Evolutionary conservation across 2,888 invertebrate species (phyloP), one percentile per base, ranked within the genome.

Genomic region (Digitonthophagus gazella): DNA sequence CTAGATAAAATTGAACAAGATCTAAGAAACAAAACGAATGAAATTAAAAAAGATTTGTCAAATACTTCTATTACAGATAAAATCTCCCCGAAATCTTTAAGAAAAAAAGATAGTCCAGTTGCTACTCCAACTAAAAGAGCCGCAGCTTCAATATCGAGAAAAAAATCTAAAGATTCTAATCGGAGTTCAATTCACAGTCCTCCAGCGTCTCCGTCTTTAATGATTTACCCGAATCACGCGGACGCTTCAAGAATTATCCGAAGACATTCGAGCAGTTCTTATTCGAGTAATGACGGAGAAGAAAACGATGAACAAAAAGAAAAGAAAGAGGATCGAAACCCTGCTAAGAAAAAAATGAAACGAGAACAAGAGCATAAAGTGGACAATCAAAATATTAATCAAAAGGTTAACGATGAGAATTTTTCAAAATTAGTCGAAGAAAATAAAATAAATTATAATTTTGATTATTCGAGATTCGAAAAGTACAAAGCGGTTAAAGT

Each of bases 261-360:
- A 55, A 85, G 94, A 15, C 92, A 94, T 77, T 94, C 94, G 1
- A 93, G 93, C 61, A 93, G 93, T 79, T 93, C 93, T 0, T 92
- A 91, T 78, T 92, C 92, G 0, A 82, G 82, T 71, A 75, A 71
- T 58, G 79, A 77, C 18, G 81, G 65, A n/a, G 63, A 67, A 8
- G 55, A 64, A 14, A 63, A 67, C n/a, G 67, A 64, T 19, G 15
- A 65, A 67, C 54, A 64, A 28, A 18, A 69, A 66, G 19, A 63
- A 16, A 64, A 66, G 66, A 70, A 66, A 15, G 20, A 6, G 58
- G 65, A 65, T 57, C 28, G 18, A 65, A 69, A 71, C 71, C 72
- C 11, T 63, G 71, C 64, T 71, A 67, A 69, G 71, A 68, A 44
- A 68, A 28, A 65, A 66, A n/a, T 54, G 70, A 19, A 70, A 70